Base-by-base conservation (phyloP, 2,888 invertebrate species). In the Drosophila kambysellisi region DNA sequence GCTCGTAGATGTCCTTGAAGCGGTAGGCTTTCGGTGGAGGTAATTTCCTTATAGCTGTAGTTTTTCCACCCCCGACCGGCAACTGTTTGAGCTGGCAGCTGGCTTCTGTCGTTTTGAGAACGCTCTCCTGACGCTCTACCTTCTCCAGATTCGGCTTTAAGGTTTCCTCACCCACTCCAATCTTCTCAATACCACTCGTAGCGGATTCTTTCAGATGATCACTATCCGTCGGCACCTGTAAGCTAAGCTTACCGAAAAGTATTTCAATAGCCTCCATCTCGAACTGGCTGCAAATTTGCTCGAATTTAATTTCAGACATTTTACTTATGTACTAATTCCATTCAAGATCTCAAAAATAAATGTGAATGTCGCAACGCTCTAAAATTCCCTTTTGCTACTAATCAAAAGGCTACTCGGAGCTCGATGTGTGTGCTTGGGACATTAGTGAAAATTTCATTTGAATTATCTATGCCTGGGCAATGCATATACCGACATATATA, bases 1-100 rank as follows among this genome's bases (percentile, higher is more conserved):
- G 50, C 41, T 88, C 74, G 17, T 87, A 87, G 37, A 87, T 90
- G 12, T 89, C 83, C 72, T 85, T 88, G 41, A 80, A 87, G 53
- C 17, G 39, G 56, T 91, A 87, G 9, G 83, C 87, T 50, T 88
- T 58, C 1, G 71, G 81, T 1, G 72, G 7, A 0, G 29, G 20
- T 29, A 20, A 41, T 0, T 41, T 12, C 2, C 7, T 15, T 4
- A 46, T 1, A 20, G 33, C 29, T 51, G 20, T 0, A 0, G 35
- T 6, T 4, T 20, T 8, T 1, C 30, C 12, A 33, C 11, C 41
- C 9, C 20, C 8, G 9, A 37, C 8, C 1, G 12, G 12, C 6
- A 60, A 11, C 3, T 20, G 25, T 3, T 50, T 51, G 3, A 1
- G 17, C 82, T 20, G 2, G 11, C 77, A 81, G 11, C 4, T 30